Percentiles rank a stretch among this genome's conserved stretches.
Evolutionary conservation across 2,113 vertebrate species (phyloP).

Genomic region (Pipra filicauda): DNA sequence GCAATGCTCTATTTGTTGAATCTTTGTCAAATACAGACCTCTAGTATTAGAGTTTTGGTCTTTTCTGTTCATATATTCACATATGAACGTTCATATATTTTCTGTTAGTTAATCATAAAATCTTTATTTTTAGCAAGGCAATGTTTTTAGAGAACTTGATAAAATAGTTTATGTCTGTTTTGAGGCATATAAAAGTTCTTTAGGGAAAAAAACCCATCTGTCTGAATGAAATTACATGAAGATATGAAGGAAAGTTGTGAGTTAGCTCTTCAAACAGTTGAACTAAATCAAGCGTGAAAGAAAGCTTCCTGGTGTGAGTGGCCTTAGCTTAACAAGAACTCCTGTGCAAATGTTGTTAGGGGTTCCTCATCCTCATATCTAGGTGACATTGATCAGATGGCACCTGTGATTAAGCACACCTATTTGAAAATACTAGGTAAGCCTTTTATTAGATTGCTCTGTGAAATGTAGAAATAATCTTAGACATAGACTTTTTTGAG

Average conservation of each 20-base stretch:
- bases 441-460: not conserved
- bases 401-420: not conserved
- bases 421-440: not conserved
- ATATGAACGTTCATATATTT: not conserved
- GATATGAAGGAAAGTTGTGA: not conserved
- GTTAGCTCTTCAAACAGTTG: not conserved
- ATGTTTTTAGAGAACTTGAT: not conserved
- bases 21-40: not conserved
- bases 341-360: not conserved
- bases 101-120: not conserved
- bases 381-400: not conserved
- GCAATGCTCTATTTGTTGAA: not conserved
- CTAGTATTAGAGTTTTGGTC: not conserved
- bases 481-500: not conserved
- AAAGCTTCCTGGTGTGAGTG: not conserved
- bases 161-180: not conserved
- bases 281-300: not conserved
- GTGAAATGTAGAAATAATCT: not conserved
- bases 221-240: not conserved
- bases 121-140: not conserved
- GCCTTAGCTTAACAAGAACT: not conserved
- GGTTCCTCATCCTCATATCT: not conserved
- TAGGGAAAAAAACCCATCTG: not conserved
- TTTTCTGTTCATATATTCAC: not conserved
- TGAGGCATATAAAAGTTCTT: not conserved